Conservation (phyloP, 1,140 invertebrate species). For the Latrodectus geometricus region DNA sequence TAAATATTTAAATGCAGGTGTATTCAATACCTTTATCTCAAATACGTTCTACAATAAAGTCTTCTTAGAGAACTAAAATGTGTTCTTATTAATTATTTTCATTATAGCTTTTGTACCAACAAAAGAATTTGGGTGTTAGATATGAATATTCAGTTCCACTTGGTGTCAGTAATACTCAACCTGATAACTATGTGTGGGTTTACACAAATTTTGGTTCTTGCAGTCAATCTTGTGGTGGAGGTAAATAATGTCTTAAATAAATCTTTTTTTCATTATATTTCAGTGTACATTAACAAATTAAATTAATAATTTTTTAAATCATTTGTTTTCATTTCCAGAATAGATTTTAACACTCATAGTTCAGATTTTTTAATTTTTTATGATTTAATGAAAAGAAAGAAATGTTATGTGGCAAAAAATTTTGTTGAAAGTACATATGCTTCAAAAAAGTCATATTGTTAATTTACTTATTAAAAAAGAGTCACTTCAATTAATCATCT, state of each 20-base stretch:
- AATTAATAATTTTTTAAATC: no score
- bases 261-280: background rate
- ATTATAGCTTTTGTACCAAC: slow-evolving; percentile 84
- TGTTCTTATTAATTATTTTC: background rate
- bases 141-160: slow-evolving; percentile 93
- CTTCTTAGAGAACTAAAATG: background rate
- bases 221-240: slow-evolving; percentile 86
- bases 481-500: no score
- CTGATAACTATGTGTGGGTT: slow-evolving; percentile 81
- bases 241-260: slow-evolving; percentile 26
- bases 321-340: no score
- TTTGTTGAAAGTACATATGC: no score
- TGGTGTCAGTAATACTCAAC: slow-evolving; percentile 74
- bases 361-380: no score
- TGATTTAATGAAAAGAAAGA: no score
- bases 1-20: background rate
- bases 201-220: slow-evolving; percentile 84
- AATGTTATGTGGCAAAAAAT: no score
- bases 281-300: no score
- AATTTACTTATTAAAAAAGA: no score
- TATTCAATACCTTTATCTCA: background rate
- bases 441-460: no score
- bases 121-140: slow-evolving; percentile 84
- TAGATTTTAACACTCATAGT: no score
- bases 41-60: background rate